phyloP scores from a whole-genome alignment of 2,888 invertebrate genomes.

The Hedychridium roseum region DNA sequence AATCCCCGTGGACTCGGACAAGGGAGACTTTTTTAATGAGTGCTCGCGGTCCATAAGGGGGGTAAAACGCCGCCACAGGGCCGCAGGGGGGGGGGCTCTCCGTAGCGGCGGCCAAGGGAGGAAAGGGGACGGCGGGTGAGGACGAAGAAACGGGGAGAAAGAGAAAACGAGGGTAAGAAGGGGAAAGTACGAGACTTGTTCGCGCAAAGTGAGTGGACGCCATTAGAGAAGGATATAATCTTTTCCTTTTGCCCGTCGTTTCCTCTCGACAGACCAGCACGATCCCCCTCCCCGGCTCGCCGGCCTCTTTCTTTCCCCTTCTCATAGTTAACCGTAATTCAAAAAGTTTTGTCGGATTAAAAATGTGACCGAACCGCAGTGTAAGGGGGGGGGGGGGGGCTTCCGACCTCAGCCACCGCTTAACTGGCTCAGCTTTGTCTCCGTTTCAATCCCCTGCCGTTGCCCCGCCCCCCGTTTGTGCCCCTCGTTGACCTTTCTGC shows the following conservation, averaged over 20 bases:
- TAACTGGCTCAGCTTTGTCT: not conserved
- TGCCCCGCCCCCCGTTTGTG: slow-evolving; percentile 1
- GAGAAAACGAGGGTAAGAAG: not conserved
- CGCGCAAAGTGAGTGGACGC: slow-evolving; percentile 36
- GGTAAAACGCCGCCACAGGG: not conserved
- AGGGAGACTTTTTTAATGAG: slow-evolving; percentile 43
- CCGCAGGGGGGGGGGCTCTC: not conserved
- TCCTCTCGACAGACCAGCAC: slow-evolving; percentile 21
- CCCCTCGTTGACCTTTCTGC: too few species aligned
- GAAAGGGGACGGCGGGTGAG: not conserved
- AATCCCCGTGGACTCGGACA: slow-evolving; percentile 24
- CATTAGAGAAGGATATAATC: slow-evolving; percentile 41
- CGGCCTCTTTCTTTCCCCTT: not conserved
- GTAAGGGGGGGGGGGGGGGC: slow-evolving; percentile 15
- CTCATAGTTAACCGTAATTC: slow-evolving; percentile 46
- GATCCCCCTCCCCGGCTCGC: slow-evolving; percentile 7
- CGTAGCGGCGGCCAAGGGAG: not conserved
- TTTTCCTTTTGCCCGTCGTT: slow-evolving; percentile 22
- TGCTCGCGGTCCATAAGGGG: slow-evolving; percentile 23
- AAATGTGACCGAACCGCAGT: slow-evolving; percentile 45
- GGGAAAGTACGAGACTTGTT: slow-evolving; percentile 31
- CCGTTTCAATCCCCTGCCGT: not conserved
- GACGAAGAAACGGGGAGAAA: not conserved
- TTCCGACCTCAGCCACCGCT: not conserved
- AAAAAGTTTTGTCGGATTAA: slow-evolving; percentile 56